Conservation (phyloP, 2,797 vertebrate species). For the Alcedo quadribrachys region DNA sequence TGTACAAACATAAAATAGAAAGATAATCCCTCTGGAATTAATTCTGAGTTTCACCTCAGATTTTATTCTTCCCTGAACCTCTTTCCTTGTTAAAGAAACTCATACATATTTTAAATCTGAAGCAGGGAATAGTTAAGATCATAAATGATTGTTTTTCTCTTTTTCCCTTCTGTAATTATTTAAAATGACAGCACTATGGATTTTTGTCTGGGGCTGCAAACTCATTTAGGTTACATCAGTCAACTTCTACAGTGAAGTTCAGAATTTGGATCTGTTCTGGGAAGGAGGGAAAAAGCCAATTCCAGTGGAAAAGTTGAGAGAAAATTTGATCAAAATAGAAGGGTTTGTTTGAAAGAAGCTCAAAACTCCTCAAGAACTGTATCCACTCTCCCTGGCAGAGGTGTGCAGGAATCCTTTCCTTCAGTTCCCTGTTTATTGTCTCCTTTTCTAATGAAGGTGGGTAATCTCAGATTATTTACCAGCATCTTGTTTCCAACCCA, state of each 20-base stretch:
- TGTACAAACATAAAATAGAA: conserved; percentile 25
- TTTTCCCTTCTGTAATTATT: background rate
- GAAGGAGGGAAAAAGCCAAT: background rate
- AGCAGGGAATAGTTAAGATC: background rate
- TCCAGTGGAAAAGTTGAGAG: background rate
- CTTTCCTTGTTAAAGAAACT: background rate
- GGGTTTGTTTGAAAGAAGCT: background rate
- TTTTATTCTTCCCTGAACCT: background rate
- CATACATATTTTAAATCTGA: background rate
- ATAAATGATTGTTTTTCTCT: background rate
- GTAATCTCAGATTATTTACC: conserved; percentile 60
- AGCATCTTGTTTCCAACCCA: conserved; percentile 7
- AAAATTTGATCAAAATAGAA: background rate
- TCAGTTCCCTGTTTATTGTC: background rate
- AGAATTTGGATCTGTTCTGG: background rate
- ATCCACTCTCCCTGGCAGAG: conserved; percentile 4
- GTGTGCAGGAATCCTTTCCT: conserved; percentile 13
- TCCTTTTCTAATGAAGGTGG: background rate
- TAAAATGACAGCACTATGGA: background rate
- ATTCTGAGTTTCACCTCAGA: background rate
- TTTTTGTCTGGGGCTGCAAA: background rate
- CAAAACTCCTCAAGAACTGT: background rate
- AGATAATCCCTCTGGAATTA: background rate
- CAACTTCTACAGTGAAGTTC: background rate
- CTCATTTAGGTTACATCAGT: background rate